A percentile compares a stretch with the other conserved stretches of the same genome.
These are phyloP conservation scores for Formicarius rufipectus DNA, from an alignment of 2,113 vertebrate species.

Conservation along the genomic window DNA sequence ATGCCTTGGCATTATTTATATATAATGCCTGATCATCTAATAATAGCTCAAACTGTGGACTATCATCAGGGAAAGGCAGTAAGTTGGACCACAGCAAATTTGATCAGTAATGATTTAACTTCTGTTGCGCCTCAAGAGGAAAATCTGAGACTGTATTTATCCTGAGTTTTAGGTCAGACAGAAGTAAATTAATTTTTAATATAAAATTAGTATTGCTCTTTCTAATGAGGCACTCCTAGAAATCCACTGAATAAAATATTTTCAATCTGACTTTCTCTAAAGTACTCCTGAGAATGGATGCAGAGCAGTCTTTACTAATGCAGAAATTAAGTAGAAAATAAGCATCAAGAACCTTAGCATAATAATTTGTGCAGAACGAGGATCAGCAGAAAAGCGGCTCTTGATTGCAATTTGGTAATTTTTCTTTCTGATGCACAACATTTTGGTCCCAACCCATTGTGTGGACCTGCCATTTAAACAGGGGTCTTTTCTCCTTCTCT, in stretches of 20 bases:
- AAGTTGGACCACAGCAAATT: not conserved
- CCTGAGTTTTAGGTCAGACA: constrained; percentile 36
- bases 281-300: constrained; percentile 19
- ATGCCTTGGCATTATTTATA: too few relatives aligned
- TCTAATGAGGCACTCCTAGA: constrained; percentile 7
- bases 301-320: not conserved
- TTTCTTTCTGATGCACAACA: not conserved
- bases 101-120: not conserved
- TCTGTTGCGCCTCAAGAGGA: not conserved
- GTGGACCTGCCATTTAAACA: not conserved
- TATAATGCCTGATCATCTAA: not conserved
- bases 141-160: constrained; percentile 45
- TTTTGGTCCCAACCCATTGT: not conserved
- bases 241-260: constrained; percentile 31
- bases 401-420: not conserved
- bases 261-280: constrained; percentile 17
- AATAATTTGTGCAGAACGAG: not conserved
- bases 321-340: constrained; percentile 44
- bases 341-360: constrained; percentile 4
- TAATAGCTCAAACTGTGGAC: not conserved
- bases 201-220: constrained; percentile 38
- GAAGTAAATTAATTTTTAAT: constrained; percentile 56
- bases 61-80: not conserved
- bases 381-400: not conserved
- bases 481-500: not conserved